Evolutionary conservation across 2,797 vertebrate species (phyloP).

Genomic region (Prionace glauca): DNA sequence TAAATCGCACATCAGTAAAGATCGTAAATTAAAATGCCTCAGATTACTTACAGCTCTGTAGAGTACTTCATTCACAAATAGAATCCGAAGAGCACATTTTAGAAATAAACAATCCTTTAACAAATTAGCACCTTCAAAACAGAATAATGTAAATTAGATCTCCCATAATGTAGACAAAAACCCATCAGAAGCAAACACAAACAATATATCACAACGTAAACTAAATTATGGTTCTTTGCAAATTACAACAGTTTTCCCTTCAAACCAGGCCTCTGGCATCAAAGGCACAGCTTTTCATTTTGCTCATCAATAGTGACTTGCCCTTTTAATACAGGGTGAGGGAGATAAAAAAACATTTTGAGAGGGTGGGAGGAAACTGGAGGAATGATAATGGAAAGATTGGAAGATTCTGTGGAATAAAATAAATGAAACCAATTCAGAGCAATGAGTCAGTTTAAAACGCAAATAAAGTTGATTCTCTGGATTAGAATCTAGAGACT

Average conservation of each 20-base stretch:
- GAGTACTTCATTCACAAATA: slow-evolving; percentile 42
- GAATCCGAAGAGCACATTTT: slow-evolving; percentile 46
- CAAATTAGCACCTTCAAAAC: slow-evolving; percentile 44
- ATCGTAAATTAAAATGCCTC: neutral
- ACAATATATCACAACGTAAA: neutral
- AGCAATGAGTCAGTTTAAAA: no score
- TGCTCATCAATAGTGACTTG: neutral
- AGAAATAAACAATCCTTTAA: slow-evolving; percentile 45
- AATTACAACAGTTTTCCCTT: neutral
- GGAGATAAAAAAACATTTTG: neutral
- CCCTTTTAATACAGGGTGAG: neutral
- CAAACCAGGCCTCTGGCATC: neutral
- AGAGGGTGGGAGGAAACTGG: neutral
- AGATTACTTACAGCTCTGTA: slow-evolving; percentile 47
- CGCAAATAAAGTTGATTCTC: neutral
- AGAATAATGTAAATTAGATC: slow-evolving; percentile 6
- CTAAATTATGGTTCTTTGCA: neutral
- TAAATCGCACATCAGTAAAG: neutral
- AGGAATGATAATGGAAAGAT: neutral
- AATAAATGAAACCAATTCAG: neutral
- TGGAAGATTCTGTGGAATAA: neutral
- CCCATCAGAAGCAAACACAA: neutral
- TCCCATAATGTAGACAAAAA: neutral
- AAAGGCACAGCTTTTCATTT: neutral
- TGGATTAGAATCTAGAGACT: slow-evolving; percentile 38